phyloP scores from a whole-genome alignment of 1,140 invertebrate genomes.

The Conus betulinus region DNA sequence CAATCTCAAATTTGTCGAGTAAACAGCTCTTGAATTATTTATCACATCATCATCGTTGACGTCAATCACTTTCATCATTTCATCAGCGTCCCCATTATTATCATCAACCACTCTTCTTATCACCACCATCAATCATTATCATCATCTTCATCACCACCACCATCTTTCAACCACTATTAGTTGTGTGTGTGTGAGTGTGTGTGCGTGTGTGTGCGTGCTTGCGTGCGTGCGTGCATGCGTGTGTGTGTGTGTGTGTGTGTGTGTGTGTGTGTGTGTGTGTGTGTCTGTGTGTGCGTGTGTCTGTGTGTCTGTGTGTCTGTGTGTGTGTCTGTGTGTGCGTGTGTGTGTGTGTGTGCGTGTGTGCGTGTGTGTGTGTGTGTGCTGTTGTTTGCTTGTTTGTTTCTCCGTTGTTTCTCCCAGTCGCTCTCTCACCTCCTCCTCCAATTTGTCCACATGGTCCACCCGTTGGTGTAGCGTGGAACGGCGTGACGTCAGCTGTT shows the following conservation, averaged over 20 bases:
- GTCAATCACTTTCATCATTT: too few species aligned
- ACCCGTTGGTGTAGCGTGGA: neutral
- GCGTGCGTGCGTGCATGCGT: neutral
- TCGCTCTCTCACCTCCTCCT: neutral
- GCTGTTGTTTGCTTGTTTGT: neutral
- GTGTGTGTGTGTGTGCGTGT: too few species aligned
- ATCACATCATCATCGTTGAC: too few species aligned
- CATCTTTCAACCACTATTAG: too few species aligned
- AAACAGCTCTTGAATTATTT: too few species aligned
- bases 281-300: neutral
- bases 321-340: too few species aligned
- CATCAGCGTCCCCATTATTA: too few species aligned
- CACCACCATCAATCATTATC: too few species aligned
- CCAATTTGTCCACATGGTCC: slow-evolving; percentile 9
- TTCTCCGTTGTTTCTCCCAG: neutral
- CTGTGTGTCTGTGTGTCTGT: too few species aligned
- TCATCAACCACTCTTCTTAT: too few species aligned
- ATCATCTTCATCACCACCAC: too few species aligned
- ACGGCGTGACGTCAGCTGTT: slow-evolving; percentile 24
- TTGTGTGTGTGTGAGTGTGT: neutral
- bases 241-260: neutral
- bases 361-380: neutral
- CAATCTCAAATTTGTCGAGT: too few species aligned
- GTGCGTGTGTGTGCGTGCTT: neutral
- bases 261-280: neutral